A percentile compares a stretch with the other conserved stretches of the same genome.
Evolutionary conservation across 2,888 invertebrate species (phyloP).

Genomic region (Tupiocoris notatus): DNA sequence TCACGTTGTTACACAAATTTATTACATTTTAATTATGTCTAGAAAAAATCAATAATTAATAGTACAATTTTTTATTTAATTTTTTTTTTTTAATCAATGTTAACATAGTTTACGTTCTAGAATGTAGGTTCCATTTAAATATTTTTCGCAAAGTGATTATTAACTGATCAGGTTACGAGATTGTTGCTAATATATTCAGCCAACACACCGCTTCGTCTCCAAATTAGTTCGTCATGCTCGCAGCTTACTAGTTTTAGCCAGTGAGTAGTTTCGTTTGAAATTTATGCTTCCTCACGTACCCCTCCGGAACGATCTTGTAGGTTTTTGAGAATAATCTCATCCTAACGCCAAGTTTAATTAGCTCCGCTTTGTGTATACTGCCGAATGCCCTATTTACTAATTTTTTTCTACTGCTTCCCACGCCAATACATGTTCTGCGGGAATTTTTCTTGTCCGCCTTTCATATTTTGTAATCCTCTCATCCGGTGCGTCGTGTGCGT

Average conservation of each 20-base stretch:
- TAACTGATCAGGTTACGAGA: too few species aligned
- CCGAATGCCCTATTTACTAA: neutral
- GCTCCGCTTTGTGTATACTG: constrained; percentile 17
- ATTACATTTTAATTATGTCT: too few species aligned
- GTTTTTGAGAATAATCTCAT: neutral
- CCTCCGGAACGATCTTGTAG: too few species aligned
- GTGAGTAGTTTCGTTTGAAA: neutral
- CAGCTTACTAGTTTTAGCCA: neutral
- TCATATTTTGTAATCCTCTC: neutral
- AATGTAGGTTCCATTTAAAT: too few species aligned
- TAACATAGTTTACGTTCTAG: too few species aligned
- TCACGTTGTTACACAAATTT: too few species aligned
- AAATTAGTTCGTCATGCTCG: neutral
- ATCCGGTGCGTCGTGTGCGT: neutral
- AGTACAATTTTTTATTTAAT: too few species aligned
- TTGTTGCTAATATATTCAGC: too few species aligned
- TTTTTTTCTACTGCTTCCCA: neutral
- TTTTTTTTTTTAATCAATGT: too few species aligned
- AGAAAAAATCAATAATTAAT: too few species aligned
- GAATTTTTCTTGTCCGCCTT: neutral
- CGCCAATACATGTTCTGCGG: too few species aligned
- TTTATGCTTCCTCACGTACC: neutral
- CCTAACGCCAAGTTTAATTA: constrained; percentile 29
- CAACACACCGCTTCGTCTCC: neutral
- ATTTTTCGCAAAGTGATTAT: too few species aligned